A percentile compares a stretch with the other conserved stretches of the same genome.
Evolutionary conservation across 2,888 invertebrate species (phyloP).

Genomic region (Allolobophora icterica): DNA sequence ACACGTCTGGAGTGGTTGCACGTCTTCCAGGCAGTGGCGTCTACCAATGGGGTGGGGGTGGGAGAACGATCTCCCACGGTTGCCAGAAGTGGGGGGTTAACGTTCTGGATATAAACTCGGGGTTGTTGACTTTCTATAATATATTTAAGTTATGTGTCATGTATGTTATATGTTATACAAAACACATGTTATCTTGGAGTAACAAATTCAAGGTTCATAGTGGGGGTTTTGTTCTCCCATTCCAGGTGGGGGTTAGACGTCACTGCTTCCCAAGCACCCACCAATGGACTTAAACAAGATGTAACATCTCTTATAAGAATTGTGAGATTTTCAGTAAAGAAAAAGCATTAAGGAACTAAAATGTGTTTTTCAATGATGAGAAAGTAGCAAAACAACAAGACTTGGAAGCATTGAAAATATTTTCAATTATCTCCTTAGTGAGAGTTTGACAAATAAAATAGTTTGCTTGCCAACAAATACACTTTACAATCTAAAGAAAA

Average conservation of each 20-base stretch:
- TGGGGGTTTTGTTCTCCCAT: too few species aligned
- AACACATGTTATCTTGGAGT: too few species aligned
- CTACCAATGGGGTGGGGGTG: too few species aligned
- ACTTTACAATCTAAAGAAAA: background rate
- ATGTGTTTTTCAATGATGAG: background rate
- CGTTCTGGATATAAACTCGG: too few species aligned
- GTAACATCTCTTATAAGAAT: background rate
- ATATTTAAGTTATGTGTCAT: too few species aligned
- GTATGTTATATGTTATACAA: too few species aligned
- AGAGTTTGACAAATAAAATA: background rate
- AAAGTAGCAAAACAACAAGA: background rate
- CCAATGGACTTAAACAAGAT: background rate
- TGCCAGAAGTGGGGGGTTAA: too few species aligned
- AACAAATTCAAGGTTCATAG: too few species aligned
- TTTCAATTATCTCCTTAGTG: background rate
- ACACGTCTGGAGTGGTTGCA: background rate
- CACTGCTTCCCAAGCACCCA: too few species aligned
- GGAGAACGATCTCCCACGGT: too few species aligned
- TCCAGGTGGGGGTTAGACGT: too few species aligned
- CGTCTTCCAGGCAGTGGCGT: background rate
- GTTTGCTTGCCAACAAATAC: background rate
- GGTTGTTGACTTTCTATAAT: too few species aligned
- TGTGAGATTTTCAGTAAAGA: background rate
- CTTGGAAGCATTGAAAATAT: background rate
- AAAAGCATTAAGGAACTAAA: background rate